Evolutionary conservation across 2,888 invertebrate species (phyloP).

Genomic region (Stenoptilia bipunctidactyla): DNA sequence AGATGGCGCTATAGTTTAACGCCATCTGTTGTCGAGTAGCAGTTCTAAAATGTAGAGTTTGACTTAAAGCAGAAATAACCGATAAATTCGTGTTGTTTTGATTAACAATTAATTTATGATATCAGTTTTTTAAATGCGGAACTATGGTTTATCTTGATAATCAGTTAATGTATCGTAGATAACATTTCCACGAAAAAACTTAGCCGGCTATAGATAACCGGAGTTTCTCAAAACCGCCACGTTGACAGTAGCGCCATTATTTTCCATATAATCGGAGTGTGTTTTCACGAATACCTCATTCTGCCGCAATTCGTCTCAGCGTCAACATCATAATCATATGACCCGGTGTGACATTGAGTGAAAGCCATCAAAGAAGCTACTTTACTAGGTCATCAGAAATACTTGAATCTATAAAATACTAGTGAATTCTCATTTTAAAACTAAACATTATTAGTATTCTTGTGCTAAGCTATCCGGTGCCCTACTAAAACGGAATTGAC

Average conservation of each 20-base stretch:
- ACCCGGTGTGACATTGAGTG: conserved; percentile 55
- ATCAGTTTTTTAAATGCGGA: too few relatives aligned
- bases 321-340: conserved; percentile 53
- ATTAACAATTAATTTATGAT: too few relatives aligned
- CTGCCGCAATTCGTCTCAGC: conserved; percentile 61
- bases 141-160: too few relatives aligned
- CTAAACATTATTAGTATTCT: too few relatives aligned
- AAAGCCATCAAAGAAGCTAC: conserved; percentile 28
- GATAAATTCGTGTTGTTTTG: too few relatives aligned
- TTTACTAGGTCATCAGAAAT: conserved; percentile 10
- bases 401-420: conserved; percentile 3
- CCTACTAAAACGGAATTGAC: not conserved
- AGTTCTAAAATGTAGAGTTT: conserved; percentile 3
- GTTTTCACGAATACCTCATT: conserved; percentile 67
- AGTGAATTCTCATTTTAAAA: conserved; percentile 8
- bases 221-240: too few relatives aligned
- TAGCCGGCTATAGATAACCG: too few relatives aligned
- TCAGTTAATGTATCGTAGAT: too few relatives aligned
- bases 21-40: conserved; percentile 22
- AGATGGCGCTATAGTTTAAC: too few relatives aligned
- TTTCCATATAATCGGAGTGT: conserved; percentile 66
- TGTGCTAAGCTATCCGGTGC: not conserved
- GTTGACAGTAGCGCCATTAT: conserved; percentile 54
- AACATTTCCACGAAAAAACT: too few relatives aligned
- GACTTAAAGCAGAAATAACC: not conserved